A percentile compares a stretch with the other conserved stretches of the same genome.
Conservation (phyloP, 2,888 invertebrate genomes). For the Heteromyza rotundicornis region DNA sequence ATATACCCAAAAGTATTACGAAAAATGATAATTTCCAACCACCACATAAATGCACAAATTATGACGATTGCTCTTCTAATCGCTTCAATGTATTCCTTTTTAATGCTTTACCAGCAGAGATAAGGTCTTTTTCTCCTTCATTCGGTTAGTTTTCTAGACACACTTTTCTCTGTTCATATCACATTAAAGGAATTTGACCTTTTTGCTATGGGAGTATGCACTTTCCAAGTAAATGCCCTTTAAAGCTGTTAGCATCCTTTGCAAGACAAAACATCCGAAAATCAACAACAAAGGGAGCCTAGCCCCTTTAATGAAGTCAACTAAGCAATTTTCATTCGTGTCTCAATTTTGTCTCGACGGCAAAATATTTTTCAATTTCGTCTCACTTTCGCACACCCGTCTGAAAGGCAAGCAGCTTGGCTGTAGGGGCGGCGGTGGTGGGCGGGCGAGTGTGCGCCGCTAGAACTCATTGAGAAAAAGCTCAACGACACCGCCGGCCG, state of each 20-base stretch:
- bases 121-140: neutral
- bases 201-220: too few species aligned
- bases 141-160: neutral
- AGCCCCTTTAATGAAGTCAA: slow-evolving; percentile 49
- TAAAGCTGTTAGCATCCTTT: too few species aligned
- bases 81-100: too few species aligned
- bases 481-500: slow-evolving; percentile 27
- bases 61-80: too few species aligned
- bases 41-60: too few species aligned
- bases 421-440: neutral
- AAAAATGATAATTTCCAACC: neutral
- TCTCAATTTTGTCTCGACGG: slow-evolving; percentile 48
- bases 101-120: neutral
- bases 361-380: slow-evolving; percentile 25
- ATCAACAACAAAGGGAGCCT: slow-evolving; percentile 20
- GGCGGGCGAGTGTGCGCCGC: slow-evolving; percentile 9
- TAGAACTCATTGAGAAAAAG: slow-evolving; percentile 43
- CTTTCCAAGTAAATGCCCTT: slow-evolving; percentile 51
- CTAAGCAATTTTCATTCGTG: slow-evolving; percentile 55
- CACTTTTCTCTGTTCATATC: neutral
- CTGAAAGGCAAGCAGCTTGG: neutral
- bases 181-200: slow-evolving; percentile 47
- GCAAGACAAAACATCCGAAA: slow-evolving; percentile 22
- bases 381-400: slow-evolving; percentile 29
- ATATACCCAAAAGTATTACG: neutral